Base-by-base conservation (phyloP, 2,797 vertebrate genomes). In the Vultur gryphus region DNA sequence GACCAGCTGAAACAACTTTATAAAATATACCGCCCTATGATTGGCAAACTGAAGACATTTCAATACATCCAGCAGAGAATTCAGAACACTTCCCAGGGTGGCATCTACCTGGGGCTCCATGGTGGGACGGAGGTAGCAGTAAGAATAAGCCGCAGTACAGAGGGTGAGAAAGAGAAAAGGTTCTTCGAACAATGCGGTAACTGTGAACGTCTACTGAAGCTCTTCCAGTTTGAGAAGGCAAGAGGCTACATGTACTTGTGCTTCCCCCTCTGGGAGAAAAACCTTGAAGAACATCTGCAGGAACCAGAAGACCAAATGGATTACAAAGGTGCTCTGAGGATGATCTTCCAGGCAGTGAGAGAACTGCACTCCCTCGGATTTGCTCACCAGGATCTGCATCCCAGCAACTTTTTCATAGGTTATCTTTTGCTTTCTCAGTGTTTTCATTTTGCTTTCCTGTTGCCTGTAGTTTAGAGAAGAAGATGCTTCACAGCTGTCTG, bases 341-440 rank as follows among this genome's bases (percentile, higher is more conserved):
- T 94, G 70, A 24, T 98, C 55, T 98, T 98, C 87, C 87, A 87
- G 86, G 97, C 97, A 37, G 91, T 98, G 39, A 70, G 49, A 48
- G 97, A 97, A 58, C 67, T 98, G 8, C 98, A 98, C 52, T 48
- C 15, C 26, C 87, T 81, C 0, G 82, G 94, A 33, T 98, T 97
- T 71, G 61, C 93, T 33, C 97, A 98, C 76, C 96, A 91, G 89
- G 97, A 98, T 76, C 93, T 98, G 33, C 91, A 91, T 17, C 98
- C 98, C 7, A 15, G 39, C 14, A 98, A 98, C 80, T 93, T 98
- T 11, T 71, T 98, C 61, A 95, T 97, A 93, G 97, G 98, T 98
- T 84, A 79, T 59, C 10, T 62, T 83, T 90, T 82, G 6, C 58
- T 81, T 86, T 49, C 67, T 92, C 39, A 17, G 0, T 43, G 9